These are phyloP conservation scores for Strigamia transsilvanica DNA, from an alignment of 2,888 invertebrate species.

Conservation along the genomic window DNA sequence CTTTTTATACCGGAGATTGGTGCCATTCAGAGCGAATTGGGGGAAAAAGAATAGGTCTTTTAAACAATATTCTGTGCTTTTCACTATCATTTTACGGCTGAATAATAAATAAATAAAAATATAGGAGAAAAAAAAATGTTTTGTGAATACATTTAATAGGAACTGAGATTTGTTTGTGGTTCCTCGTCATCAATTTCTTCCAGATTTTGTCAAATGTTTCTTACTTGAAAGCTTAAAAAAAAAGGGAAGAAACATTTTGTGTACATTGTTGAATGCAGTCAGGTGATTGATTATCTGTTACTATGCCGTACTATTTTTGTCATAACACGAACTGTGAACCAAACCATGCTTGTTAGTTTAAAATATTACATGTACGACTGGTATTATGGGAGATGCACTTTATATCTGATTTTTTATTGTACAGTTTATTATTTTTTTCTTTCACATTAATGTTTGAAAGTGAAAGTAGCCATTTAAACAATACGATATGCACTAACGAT, in stretches of 20 bases:
- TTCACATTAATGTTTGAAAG: slow-evolving; percentile 33
- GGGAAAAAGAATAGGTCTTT: slow-evolving; percentile 6
- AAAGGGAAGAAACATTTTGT: slow-evolving; percentile 31
- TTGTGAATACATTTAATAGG: slow-evolving; percentile 27
- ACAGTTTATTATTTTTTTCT: slow-evolving; percentile 31
- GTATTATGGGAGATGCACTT: background rate
- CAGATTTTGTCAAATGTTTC: slow-evolving; percentile 38
- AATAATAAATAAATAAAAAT: slow-evolving; percentile 3
- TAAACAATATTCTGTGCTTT: background rate
- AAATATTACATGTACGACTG: background rate
- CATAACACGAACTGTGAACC: slow-evolving; percentile 32
- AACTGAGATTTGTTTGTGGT: slow-evolving; percentile 26
- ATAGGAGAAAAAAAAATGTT: slow-evolving; percentile 26
- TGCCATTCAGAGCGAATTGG: slow-evolving; percentile 26
- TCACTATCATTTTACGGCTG: slow-evolving; percentile 29
- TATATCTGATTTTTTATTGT: slow-evolving; percentile 36
- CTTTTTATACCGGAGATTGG: slow-evolving; percentile 34
- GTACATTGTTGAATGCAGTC: slow-evolving; percentile 49
- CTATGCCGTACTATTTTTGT: slow-evolving; percentile 38
- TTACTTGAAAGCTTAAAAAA: slow-evolving; percentile 17
- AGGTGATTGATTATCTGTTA: slow-evolving; percentile 40
- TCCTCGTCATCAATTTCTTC: slow-evolving; percentile 46
- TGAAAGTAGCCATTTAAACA: slow-evolving; percentile 40
- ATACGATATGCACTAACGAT: slow-evolving; percentile 8
- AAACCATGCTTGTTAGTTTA: slow-evolving; percentile 33